These are phyloP conservation scores for Apis dorsata DNA, from an alignment of 1,140 invertebrate species.

Conservation along the genomic window DNA sequence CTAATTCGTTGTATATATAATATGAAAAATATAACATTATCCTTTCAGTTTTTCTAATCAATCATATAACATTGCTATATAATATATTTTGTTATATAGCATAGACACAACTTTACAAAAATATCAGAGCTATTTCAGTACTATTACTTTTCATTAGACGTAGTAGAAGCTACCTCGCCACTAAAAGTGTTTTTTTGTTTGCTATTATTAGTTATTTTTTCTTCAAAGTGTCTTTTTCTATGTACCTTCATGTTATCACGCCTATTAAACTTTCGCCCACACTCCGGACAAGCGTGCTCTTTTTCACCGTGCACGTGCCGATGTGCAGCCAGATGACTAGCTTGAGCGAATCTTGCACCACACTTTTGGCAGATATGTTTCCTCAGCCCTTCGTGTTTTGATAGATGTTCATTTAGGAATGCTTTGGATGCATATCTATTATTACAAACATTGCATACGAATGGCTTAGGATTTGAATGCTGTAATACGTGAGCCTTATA, in stretches of 20 bases:
- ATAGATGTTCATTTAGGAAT: constrained; percentile 77
- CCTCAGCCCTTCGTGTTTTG: constrained; percentile 77
- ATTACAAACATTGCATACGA: constrained; percentile 76
- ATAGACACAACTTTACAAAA: not conserved
- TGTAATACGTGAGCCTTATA: constrained; percentile 77
- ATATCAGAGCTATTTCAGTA: constrained; percentile 24
- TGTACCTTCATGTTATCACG: constrained; percentile 80
- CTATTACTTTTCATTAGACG: constrained; percentile 60
- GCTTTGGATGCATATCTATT: constrained; percentile 79
- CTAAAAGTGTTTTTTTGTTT: constrained; percentile 61
- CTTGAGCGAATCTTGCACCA: constrained; percentile 77
- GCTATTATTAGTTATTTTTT: constrained; percentile 60
- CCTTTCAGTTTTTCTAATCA: too few relatives aligned
- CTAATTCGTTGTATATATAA: too few relatives aligned
- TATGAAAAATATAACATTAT: too few relatives aligned
- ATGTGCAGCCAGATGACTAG: constrained; percentile 78
- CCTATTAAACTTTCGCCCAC: constrained; percentile 77
- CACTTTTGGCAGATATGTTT: constrained; percentile 78
- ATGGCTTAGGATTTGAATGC: constrained; percentile 78
- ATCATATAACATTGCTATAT: too few relatives aligned
- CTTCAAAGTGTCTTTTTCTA: constrained; percentile 74
- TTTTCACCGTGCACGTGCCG: constrained; percentile 78
- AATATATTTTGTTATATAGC: too few relatives aligned
- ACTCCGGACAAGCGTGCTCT: constrained; percentile 77
- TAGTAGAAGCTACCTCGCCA: constrained; percentile 7